Base-by-base conservation (phyloP, 1,140 invertebrate species). In the Aphelenchoides fujianensis region DNA sequence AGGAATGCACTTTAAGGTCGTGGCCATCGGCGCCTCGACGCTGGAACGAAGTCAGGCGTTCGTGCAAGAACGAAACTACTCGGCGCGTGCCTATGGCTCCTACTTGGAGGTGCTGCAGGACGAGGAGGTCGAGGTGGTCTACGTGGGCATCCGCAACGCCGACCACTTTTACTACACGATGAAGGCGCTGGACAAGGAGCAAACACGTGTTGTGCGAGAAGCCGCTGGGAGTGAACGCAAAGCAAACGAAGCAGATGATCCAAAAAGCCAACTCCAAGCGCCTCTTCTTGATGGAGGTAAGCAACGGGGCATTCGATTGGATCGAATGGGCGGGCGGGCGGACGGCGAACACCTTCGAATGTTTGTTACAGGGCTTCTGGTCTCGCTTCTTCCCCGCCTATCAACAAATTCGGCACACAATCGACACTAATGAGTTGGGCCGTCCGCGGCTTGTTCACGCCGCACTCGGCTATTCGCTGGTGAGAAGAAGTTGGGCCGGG, bases 341-440 rank as follows among this genome's bases (percentile, higher is more conserved):
- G n/a, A n/a, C n/a, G n/a, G n/a, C n/a, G n/a, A n/a, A n/a, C n/a
- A n/a, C n/a, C n/a, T n/a, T n/a, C n/a, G n/a, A n/a, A n/a, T n/a
- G n/a, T n/a, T n/a, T n/a, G n/a, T n/a, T n/a, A n/a, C n/a, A n/a
- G 61, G 68, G 59, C 55, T 68, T 28, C 12, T 69, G 68, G 68
- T 27, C 55, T 30, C 19, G 7, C 3, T 67, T 68, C 32, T 69
- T 69, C 35, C 68, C 68, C 23, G 68, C 12, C 0, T 69, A 66
- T 27, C 55, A 34, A 28, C 30, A 67, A 67, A 68, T 69, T 12
- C 19, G 27, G 1, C 1, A 68, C 1, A 30, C 37, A 12, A 28
- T 68, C 23, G 27, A 5, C 34, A 27, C 19, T 30, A 68, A 69
- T 12, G 68, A 69, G 32, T 67, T 34, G 19, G 68, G 68, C 30